Evolutionary conservation across 2,113 vertebrate species (phyloP).

Genomic region (Oenanthe oenanthe): DNA sequence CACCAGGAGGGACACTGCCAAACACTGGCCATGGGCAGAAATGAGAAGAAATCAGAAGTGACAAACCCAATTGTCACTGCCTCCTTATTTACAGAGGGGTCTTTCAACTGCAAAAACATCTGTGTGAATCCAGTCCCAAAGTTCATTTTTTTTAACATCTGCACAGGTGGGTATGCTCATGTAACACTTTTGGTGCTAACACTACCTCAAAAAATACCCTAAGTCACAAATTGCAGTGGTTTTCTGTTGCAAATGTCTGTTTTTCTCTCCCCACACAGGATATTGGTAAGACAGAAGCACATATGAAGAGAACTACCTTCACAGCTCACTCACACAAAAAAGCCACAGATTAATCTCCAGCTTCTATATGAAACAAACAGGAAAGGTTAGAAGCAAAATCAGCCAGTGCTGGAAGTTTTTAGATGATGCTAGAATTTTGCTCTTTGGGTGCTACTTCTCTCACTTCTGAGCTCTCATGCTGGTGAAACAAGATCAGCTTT

Average conservation of each 20-base stretch:
- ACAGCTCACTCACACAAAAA: background rate
- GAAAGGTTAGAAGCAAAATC: background rate
- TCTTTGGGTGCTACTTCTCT: slow-evolving; percentile 32
- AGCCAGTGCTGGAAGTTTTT: background rate
- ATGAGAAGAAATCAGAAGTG: background rate
- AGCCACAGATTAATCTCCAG: background rate
- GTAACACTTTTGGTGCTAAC: background rate
- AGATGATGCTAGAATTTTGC: background rate
- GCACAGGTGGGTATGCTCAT: background rate
- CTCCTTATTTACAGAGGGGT: background rate
- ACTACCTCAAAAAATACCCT: background rate
- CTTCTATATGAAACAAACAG: slow-evolving; percentile 5
- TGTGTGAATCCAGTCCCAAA: background rate
- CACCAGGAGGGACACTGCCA: background rate
- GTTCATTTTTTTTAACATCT: background rate
- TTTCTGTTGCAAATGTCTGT: background rate
- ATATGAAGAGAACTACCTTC: background rate
- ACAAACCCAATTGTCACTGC: background rate
- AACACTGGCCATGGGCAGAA: background rate
- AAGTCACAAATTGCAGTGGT: background rate
- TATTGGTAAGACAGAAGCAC: slow-evolving; percentile 16
- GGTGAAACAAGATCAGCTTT: slow-evolving; percentile 31
- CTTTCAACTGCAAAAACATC: background rate
- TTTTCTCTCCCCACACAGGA: slow-evolving; percentile 30
- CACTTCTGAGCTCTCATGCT: slow-evolving; percentile 12